Evolutionary conservation across 2,113 vertebrate genomes (phyloP).

Genomic region (Axis porcinus): DNA sequence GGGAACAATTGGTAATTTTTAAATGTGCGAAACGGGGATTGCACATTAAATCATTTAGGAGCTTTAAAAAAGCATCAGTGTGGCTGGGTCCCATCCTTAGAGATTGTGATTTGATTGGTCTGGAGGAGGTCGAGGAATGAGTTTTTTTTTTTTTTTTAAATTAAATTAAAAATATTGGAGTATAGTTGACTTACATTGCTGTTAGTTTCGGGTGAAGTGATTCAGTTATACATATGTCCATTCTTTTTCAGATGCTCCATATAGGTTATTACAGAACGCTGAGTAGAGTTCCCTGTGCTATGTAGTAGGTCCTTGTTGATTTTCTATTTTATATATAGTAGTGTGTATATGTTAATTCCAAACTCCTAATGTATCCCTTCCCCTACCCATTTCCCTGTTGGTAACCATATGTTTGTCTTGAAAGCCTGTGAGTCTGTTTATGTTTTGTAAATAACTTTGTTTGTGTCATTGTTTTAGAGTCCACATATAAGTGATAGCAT

Average conservation of each 20-base stretch:
- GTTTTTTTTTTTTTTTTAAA: neutral
- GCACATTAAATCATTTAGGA: neutral
- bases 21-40: neutral
- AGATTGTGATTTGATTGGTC: neutral
- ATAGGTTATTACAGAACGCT: neutral
- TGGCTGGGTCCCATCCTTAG: neutral
- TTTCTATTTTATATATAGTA: neutral
- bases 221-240: neutral
- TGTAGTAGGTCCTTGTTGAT: neutral
- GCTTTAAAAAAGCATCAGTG: neutral
- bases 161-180: neutral
- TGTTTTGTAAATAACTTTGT: neutral
- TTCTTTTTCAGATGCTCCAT: neutral
- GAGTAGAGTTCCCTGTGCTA: neutral
- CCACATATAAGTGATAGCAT: neutral
- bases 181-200: neutral
- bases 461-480: neutral
- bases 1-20: neutral
- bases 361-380: neutral
- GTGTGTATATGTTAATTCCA: neutral
- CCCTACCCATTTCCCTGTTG: neutral
- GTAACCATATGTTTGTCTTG: neutral
- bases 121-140: neutral
- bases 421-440: neutral
- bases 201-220: neutral